Base-by-base conservation (phyloP, 2,113 vertebrate species). In the Taurulus bubalis region DNA sequence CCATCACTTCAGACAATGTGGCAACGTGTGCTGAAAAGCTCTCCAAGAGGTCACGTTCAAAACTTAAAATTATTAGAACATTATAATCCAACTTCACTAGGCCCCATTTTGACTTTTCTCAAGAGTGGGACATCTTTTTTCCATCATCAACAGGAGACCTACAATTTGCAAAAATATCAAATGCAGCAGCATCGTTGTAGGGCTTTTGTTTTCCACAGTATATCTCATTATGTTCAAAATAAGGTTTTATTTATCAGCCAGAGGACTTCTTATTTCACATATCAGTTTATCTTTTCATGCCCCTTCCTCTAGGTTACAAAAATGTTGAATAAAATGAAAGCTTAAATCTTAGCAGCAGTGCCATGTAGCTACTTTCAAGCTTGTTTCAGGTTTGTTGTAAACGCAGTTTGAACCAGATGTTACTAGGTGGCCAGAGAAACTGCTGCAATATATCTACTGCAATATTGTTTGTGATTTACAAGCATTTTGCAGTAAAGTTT, bases 381-480 rank as follows among this genome's bases (percentile, higher is more conserved):
- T 38, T 75, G 76, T 58, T 58, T 80, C 69, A 34, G 62, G 59
- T 40, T 65, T 80, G n/a, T 71, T 79, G 22, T 34, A 42, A 77
- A 70, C 45, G 40, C 72, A 64, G 34, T 67, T 70, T 60, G 62
- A 78, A 74, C 58, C 84, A 85, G 76, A 85, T 91, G 77, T 81
- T 40, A 15, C 76, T 72, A 73, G 0, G 2, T 58, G 58, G 38
- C 9, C 18, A 45, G 26, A 18, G 38, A 63, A 70, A 59, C 15
- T 51, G 62, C 56, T 38, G 18, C 68, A 36, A 11, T 75, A 78
- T 28, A 78, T 62, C 53, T 53, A 72, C 18, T 53, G n/a, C 70
- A 56, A 76, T 65, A 53, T 84, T 66, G 65, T 70, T 71, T 77
- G 30, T 53, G 42, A 84, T 85, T 80, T 84, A 86, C 51, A 75